A percentile compares a stretch with the other conserved stretches of the same genome.
Evolutionary conservation across 2,113 vertebrate species (phyloP).

Genomic region (Lanius ludovicianus): DNA sequence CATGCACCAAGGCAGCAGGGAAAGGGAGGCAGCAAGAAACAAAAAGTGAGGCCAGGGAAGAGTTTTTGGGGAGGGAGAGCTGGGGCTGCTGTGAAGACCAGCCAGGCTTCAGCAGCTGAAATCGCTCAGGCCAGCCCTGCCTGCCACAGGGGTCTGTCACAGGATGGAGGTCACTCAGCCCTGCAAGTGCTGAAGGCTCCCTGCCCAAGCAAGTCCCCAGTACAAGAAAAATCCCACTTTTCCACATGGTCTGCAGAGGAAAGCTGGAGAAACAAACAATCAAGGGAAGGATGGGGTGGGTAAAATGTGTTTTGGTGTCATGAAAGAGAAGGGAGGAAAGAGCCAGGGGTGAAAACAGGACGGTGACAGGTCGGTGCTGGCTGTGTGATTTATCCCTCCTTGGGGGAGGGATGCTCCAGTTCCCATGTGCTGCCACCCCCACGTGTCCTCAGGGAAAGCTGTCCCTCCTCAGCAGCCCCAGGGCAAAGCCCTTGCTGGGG

Average conservation of each 20-base stretch:
- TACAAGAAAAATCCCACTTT: not conserved
- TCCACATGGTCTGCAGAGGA: not conserved
- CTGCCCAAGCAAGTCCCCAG: not conserved
- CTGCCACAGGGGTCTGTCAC: not conserved
- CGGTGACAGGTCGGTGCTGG: not conserved
- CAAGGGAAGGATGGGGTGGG: not conserved
- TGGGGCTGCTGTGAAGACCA: not conserved
- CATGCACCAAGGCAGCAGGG: not conserved
- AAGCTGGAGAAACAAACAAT: not conserved
- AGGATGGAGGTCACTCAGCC: not conserved
- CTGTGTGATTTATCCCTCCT: not conserved
- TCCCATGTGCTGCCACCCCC: not conserved
- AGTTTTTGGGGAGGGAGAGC: not conserved
- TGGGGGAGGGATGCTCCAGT: not conserved
- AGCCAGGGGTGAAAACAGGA: not conserved
- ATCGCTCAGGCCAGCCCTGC: not conserved
- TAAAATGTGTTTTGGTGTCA: not conserved
- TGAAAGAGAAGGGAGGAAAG: not conserved
- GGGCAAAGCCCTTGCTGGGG: not conserved
- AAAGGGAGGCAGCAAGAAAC: not conserved
- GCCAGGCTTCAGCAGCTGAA: not conserved
- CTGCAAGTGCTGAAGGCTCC: not conserved
- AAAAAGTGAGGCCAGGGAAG: not conserved
- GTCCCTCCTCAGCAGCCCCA: not conserved
- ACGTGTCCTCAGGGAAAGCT: rapidly evolving